A percentile compares a stretch with the other conserved stretches of the same genome.
Conservation (phyloP, 2,888 invertebrate species). For the Schizaphis graminum region DNA sequence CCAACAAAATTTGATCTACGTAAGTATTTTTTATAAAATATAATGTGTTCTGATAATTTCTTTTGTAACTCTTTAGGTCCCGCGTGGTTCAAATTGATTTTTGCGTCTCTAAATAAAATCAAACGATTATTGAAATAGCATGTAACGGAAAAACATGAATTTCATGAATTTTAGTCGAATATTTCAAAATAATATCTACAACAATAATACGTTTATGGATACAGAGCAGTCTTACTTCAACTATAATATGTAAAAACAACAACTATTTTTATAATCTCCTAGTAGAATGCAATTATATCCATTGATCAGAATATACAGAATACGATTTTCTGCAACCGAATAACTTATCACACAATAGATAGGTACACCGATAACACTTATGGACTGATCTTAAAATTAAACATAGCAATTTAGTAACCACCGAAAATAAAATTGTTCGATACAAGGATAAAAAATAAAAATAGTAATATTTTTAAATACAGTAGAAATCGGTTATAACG, state of each 20-base stretch:
- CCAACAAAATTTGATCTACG: not conserved
- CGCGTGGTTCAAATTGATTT: not conserved
- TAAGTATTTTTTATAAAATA: conserved; percentile 38
- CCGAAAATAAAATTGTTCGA: not conserved
- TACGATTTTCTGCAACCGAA: not conserved
- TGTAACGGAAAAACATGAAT: not conserved
- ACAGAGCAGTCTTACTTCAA: not conserved
- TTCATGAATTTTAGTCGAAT: not conserved
- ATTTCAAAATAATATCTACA: not conserved
- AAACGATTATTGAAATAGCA: not conserved
- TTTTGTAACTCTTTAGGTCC: not conserved
- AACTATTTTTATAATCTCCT: not conserved
- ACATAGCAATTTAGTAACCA: not conserved
- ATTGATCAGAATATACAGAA: not conserved
- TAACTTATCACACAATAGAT: not conserved
- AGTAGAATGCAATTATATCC: not conserved
- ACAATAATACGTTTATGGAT: not conserved
- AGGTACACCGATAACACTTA: not conserved
- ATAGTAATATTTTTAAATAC: not conserved
- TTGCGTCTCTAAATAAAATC: not conserved
- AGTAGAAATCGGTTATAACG: conserved; percentile 55
- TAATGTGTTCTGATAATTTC: not conserved
- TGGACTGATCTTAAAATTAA: not conserved
- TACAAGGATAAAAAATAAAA: not conserved
- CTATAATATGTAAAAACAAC: not conserved